Evolutionary conservation across 2,797 vertebrate genomes (phyloP).

Genomic region (Rhadinocentrus ornatus): DNA sequence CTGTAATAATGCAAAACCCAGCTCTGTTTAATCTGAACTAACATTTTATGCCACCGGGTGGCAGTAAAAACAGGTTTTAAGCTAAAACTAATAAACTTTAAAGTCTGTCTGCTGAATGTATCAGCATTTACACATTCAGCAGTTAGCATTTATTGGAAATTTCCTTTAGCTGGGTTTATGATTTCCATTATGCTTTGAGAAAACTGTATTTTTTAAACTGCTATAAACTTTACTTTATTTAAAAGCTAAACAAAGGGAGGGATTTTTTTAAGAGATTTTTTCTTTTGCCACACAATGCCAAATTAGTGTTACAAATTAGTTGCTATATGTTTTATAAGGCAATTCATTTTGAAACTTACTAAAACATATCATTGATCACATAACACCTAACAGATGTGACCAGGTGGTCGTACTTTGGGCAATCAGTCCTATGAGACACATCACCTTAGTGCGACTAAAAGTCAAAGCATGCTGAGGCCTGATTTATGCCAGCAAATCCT

Average conservation of each 20-base stretch:
- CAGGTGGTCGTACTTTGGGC: constrained; percentile 8
- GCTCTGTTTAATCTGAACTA: not conserved
- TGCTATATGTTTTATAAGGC: not conserved
- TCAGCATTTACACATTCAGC: not conserved
- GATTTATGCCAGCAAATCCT: constrained; percentile 24
- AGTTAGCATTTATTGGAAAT: not conserved
- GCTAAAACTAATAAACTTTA: not conserved
- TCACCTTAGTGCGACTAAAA: constrained; percentile 1
- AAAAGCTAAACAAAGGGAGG: no score
- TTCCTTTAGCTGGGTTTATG: not conserved
- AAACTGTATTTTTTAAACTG: not conserved
- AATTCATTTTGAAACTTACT: not conserved
- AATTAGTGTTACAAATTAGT: not conserved
- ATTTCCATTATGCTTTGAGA: not conserved
- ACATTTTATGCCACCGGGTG: not conserved
- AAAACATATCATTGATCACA: not conserved
- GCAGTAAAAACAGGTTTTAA: not conserved
- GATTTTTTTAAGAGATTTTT: not conserved
- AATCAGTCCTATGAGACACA: not conserved
- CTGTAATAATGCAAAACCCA: not conserved
- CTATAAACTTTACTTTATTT: not conserved
- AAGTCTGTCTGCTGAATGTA: not conserved
- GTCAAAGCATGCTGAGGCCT: constrained; percentile 43
- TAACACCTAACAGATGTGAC: not conserved
- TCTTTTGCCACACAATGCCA: not conserved